Evolutionary conservation across 2,888 invertebrate genomes (phyloP), one percentile per base, ranked within the genome.

Genomic region (Malacosoma neustria): DNA sequence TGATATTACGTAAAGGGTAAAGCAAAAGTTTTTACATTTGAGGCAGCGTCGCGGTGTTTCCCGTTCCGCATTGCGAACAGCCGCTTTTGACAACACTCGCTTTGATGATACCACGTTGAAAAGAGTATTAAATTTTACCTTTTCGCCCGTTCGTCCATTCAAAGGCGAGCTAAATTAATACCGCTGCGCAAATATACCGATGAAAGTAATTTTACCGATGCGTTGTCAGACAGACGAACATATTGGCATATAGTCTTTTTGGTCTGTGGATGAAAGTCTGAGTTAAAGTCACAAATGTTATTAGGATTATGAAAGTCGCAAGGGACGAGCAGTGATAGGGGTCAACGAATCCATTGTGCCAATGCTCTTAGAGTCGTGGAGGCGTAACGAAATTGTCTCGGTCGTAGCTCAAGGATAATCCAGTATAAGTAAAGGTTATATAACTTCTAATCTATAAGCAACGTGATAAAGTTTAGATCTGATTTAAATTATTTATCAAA

Each of bases 11-110:
- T 65, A 75, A 80, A 74, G 79, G 75, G 76, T 76, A 56, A 67
- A 70, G 80, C 66, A 71, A 76, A 84, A 82, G 72, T 82, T 85
- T 85, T 80, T 77, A 72, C 76, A 75, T 82, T 76, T 73, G 71
- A 71, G 61, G 63, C 72, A 65, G 65, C 65, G 66, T 48, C 66
- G 61, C 64, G 60, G 63, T 59, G 70, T 70, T 72, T 70, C 63
- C 58, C 69, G 73, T 72, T 73, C 67, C 74, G 72, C 71, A 63
- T 62, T 67, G 74, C 60, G 64, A 67, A 62, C 70, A 63, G 60
- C 57, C 66, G 75, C 79, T 81, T 82, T 82, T 76, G 77, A 77
- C 73, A 77, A 70, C 70, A 61, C 63, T 72, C 73, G 61, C 82
- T 82, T 84, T 82, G 81, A 81, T 72, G 71, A 64, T 59, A 63